Evolutionary conservation across 2,113 vertebrate genomes (phyloP).

Genomic region (Sarotherodon lohbergeri): DNA sequence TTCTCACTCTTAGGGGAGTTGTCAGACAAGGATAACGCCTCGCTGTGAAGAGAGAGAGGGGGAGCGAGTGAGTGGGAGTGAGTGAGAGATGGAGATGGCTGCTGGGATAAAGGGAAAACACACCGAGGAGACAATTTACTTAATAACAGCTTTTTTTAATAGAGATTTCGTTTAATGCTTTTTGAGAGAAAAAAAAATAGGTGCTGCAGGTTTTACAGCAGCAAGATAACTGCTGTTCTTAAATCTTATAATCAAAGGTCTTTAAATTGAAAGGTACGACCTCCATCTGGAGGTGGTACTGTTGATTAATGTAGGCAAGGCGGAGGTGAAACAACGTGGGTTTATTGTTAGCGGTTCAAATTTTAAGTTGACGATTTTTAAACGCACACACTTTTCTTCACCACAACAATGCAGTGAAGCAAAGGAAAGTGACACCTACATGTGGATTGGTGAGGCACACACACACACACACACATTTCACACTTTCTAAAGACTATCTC

Average conservation of each 20-base stretch:
- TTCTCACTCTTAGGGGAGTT: constrained; percentile 48
- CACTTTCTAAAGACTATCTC: neutral
- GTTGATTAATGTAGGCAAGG: neutral
- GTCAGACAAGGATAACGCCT: constrained; percentile 56
- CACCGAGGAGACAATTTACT: constrained; percentile 4
- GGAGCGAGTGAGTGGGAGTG: constrained; percentile 1
- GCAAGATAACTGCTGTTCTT: neutral
- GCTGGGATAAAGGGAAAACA: constrained; percentile 15
- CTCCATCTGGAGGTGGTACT: neutral
- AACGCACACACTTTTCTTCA: neutral
- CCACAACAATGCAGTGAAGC: neutral
- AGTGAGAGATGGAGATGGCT: neutral
- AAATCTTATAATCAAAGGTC: constrained; percentile 14
- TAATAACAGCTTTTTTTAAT: neutral
- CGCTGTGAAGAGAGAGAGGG: constrained; percentile 8
- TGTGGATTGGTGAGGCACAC: neutral
- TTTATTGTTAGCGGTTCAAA: neutral
- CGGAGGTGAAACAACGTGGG: neutral
- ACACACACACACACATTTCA: neutral
- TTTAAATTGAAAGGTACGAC: neutral
- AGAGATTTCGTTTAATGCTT: neutral
- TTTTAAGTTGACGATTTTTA: neutral
- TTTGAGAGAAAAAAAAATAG: neutral
- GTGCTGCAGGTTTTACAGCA: neutral
- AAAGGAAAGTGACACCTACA: neutral